These are phyloP conservation scores for Megathymus violae DNA, from an alignment of 1,140 invertebrate genomes.

Conservation along the genomic window DNA sequence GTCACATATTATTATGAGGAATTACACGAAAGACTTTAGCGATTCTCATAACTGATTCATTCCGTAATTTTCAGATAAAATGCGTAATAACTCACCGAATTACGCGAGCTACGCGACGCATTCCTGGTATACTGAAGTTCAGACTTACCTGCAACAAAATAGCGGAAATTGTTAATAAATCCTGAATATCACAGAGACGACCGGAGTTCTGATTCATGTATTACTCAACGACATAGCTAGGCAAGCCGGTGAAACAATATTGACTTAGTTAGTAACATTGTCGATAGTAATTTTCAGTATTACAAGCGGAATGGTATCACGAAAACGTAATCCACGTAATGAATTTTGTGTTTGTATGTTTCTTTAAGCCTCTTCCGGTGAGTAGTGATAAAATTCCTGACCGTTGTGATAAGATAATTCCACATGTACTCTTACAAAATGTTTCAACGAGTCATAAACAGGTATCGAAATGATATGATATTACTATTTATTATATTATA, in stretches of 20 bases:
- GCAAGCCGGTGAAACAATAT: conserved; percentile 42
- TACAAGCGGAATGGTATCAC: conserved; percentile 29
- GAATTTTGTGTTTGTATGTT: no score
- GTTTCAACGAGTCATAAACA: no score
- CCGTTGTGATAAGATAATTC: not conserved
- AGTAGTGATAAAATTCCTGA: not conserved
- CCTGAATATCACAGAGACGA: conserved; percentile 41
- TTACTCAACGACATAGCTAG: conserved; percentile 55
- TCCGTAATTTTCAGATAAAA: no score
- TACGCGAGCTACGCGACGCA: conserved; percentile 7
- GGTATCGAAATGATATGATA: no score
- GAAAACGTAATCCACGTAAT: no score
- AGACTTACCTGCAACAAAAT: conserved; percentile 50
- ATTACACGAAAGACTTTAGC: no score
- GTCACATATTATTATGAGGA: no score
- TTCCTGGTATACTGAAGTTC: conserved; percentile 16
- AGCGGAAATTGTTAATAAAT: conserved; percentile 56
- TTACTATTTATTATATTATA: no score
- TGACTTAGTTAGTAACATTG: conserved; percentile 45
- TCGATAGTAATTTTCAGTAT: conserved; percentile 38
- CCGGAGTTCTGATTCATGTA: conserved; percentile 49
- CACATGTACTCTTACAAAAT: no score
- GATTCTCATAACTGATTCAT: no score
- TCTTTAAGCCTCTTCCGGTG: not conserved
- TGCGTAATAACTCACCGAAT: conserved; percentile 1